Base-by-base conservation (phyloP, 2,797 vertebrate genomes). In the Threskiornis aethiopicus region DNA sequence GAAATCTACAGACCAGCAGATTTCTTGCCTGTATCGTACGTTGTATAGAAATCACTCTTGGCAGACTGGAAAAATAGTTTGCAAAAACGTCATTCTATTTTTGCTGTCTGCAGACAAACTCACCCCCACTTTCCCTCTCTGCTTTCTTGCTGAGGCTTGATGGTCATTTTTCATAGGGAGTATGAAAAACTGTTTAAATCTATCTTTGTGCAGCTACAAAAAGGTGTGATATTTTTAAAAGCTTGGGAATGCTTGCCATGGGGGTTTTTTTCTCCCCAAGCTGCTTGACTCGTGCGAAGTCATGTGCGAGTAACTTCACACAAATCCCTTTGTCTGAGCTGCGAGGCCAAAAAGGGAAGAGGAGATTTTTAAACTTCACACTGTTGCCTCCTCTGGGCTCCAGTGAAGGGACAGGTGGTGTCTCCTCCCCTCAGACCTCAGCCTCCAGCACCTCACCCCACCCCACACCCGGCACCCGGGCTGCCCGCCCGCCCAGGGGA, bases 21-120 rank as follows among this genome's bases (percentile, higher is more conserved):
- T 82, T 88, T 91, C 62, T 86, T 87, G 13, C 31, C 25, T 47
- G 25, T 52, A 52, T 71, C 33, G 22, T 61, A 46, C 1, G 2
- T 19, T 82, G 47, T 47, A 35, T 35, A 61, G 57, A 84, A 86
- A 80, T 67, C 10, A 49, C 35, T 66, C 47, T 41, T 88, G 25
- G 24, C 62, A 90, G 72, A 47, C 22, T 70, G 35, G 65, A 91
- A 88, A 86, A 84, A 17, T 10, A 61, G 66, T 81, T 91, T 39
- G 49, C 61, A 89, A 85, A 94, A 90, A 62, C 69, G 41, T 77
- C 8, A 6, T 84, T 95, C 52, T 80, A 4, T 90, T 96, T 92
- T 81, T 94, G 62, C 72, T 59, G 1, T 76, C 35, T 87, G 67
- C 51, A 87, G 84, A 72, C 39, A 77, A 87, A 89, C 28, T 59